Percentiles rank a stretch among this genome's conserved stretches.
Conservation (phyloP, 64 coral and sea anemone genomes). For the Acropora yongei region DNA sequence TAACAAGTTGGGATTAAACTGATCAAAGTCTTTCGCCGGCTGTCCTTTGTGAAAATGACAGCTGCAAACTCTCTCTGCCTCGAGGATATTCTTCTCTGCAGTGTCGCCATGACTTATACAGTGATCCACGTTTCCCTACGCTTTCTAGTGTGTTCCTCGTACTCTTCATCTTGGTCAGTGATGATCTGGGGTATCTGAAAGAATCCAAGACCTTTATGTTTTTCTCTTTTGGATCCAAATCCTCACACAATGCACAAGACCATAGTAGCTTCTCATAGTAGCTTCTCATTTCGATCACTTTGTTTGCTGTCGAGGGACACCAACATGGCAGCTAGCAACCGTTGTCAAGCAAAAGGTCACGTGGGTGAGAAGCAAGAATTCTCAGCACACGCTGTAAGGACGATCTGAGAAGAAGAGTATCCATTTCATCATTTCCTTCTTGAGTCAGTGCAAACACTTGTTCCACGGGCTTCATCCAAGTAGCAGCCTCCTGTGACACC, state of each 20-base stretch:
- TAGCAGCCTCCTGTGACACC: no score
- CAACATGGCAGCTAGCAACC: no score
- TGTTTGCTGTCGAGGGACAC: no score
- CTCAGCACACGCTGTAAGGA: no score
- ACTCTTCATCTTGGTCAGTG: conserved; percentile 50
- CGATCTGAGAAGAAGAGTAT: no score
- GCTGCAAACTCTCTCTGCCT: not conserved
- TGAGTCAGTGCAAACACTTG: no score
- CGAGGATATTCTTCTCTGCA: conserved; percentile 19
- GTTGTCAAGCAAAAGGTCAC: no score
- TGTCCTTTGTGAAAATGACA: conserved; percentile 15
- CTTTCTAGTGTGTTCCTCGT: conserved; percentile 59
- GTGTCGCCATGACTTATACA: conserved; percentile 26
- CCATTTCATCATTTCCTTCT: no score
- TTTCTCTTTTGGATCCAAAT: not conserved
- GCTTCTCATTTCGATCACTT: no score
- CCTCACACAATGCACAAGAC: not conserved
- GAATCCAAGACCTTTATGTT: conserved; percentile 27
- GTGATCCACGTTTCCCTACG: conserved; percentile 51
- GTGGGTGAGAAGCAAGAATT: no score
- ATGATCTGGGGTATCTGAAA: conserved; percentile 45
- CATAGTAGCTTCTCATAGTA: not conserved
- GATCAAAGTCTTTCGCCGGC: conserved; percentile 36
- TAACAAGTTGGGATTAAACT: conserved; percentile 29
- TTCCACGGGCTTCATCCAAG: no score